These are phyloP conservation scores for Pseudorhiza aurosa DNA, from an alignment of 30 jellyfish, hydroid and myxozoan genomes.

Conservation along the genomic window DNA sequence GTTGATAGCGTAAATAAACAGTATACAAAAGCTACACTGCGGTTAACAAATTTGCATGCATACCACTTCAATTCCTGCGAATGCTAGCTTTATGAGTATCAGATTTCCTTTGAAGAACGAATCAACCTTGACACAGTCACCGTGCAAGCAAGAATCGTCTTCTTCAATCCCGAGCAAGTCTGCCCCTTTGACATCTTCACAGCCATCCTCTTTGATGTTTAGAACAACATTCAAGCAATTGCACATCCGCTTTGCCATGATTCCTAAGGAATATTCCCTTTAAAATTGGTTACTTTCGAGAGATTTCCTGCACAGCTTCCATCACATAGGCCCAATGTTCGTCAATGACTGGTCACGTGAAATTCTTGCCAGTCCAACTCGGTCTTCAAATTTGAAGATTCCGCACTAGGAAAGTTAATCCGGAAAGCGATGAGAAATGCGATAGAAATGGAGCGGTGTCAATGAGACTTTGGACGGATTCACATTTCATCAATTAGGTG, in stretches of 20 bases:
- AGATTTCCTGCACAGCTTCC: background rate
- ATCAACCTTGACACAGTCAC: slow-evolving; percentile 10
- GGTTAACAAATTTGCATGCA: background rate
- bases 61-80: slow-evolving; percentile 95
- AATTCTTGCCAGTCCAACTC: slow-evolving; percentile 2
- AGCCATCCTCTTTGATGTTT: slow-evolving; percentile 46
- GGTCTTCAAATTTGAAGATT: background rate
- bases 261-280: background rate
- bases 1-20: background rate
- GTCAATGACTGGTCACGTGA: slow-evolving; percentile 45
- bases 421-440: too few relatives aligned
- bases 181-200: slow-evolving; percentile 33
- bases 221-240: slow-evolving; percentile 80
- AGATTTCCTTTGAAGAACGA: slow-evolving; percentile 60
- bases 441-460: too few relatives aligned
- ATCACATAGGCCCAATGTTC: slow-evolving; percentile 30
- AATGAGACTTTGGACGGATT: too few relatives aligned
- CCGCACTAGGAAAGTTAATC: background rate
- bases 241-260: slow-evolving; percentile 73
- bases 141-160: background rate
- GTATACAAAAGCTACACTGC: background rate
- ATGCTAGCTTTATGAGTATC: slow-evolving; percentile 73
- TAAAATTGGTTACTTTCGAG: background rate
- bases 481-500: too few relatives aligned
- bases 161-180: slow-evolving; percentile 64